Percentiles rank a stretch among this genome's conserved stretches.
phyloP scores from a whole-genome alignment of 2,113 vertebrate genomes.

The Mirza zaza region DNA sequence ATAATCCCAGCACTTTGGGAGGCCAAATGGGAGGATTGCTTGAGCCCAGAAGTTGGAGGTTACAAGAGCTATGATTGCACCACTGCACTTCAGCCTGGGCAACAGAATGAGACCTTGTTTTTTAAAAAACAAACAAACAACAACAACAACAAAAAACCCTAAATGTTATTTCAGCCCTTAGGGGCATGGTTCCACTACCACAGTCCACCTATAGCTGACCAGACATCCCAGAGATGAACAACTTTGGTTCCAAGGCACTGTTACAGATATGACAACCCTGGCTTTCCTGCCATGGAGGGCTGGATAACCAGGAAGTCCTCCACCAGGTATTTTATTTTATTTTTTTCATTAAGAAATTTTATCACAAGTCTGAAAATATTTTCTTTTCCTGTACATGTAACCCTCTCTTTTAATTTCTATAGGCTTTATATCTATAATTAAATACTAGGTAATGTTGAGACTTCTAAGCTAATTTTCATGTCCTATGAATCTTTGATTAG shows the following conservation, averaged over 20 bases:
- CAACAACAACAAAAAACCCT: too few relatives aligned
- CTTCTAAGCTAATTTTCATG: slow-evolving; percentile 21
- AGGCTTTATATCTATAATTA: slow-evolving; percentile 37
- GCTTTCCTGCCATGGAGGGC: not conserved
- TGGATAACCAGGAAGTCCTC: not conserved
- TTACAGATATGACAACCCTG: too few relatives aligned
- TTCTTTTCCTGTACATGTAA: not conserved
- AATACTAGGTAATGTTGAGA: slow-evolving; percentile 31
- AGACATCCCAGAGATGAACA: not conserved
- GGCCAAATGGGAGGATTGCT: too few relatives aligned
- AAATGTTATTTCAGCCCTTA: not conserved
- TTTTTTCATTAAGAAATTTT: not conserved
- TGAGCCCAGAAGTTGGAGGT: too few relatives aligned
- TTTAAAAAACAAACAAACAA: too few relatives aligned
- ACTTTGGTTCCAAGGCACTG: not conserved
- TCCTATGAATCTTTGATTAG: not conserved
- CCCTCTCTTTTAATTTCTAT: slow-evolving; percentile 23
- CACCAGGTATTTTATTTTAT: not conserved
- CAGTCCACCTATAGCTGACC: not conserved
- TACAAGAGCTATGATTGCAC: too few relatives aligned
- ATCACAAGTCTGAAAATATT: slow-evolving; percentile 33
- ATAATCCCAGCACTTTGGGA: too few relatives aligned
- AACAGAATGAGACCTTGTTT: too few relatives aligned
- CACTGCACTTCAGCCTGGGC: too few relatives aligned
- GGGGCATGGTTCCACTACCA: not conserved